These are phyloP conservation scores for Mylabris sibirica DNA, from an alignment of 2,888 invertebrate species.

Conservation along the genomic window DNA sequence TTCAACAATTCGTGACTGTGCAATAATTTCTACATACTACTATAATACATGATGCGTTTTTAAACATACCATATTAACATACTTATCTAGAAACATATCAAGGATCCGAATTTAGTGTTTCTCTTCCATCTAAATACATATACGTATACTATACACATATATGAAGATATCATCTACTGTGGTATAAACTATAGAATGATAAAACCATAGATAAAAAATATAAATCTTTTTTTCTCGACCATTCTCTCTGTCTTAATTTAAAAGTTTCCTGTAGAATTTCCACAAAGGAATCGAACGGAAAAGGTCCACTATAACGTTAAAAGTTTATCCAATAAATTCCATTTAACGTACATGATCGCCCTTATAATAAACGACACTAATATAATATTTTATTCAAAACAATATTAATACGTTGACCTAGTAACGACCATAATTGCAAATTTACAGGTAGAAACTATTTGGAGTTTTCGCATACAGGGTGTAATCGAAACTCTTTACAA, in stretches of 20 bases:
- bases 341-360: neutral
- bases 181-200: neutral
- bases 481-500: too few species aligned
- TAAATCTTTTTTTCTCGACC: neutral
- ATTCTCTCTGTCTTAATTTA: neutral
- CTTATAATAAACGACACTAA: neutral
- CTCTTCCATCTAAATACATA: too few species aligned
- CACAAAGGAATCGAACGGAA: neutral
- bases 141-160: too few species aligned
- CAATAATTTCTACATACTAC: neutral
- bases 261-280: constrained; percentile 1
- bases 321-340: constrained; percentile 3
- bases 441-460: too few species aligned
- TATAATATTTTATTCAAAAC: neutral
- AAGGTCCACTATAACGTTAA: neutral
- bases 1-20: neutral
- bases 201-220: neutral
- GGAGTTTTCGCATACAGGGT: too few species aligned
- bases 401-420: neutral
- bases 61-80: constrained; percentile 11
- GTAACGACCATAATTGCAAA: neutral
- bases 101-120: neutral
- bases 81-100: neutral
- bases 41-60: constrained; percentile 4
- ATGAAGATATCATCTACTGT: constrained; percentile 6